A percentile compares a stretch with the other conserved stretches of the same genome.
These are phyloP conservation scores for Siniperca obscura DNA, from an alignment of 2,797 vertebrate species.

Conservation along the genomic window DNA sequence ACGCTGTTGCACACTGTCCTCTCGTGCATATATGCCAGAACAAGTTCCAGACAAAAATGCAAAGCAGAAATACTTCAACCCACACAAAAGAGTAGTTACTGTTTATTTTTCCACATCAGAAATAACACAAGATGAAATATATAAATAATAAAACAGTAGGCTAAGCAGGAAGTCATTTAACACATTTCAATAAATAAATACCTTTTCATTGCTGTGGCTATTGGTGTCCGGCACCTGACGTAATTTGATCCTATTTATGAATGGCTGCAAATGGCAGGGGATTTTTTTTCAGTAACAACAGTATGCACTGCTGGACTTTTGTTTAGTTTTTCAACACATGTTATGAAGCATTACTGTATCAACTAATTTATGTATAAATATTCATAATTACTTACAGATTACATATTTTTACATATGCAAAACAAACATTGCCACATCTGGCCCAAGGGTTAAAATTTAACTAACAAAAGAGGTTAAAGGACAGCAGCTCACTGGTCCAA, in stretches of 20 bases:
- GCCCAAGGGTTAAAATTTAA: conserved; percentile 76
- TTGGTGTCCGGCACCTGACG: conserved; percentile 82
- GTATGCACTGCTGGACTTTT: neutral
- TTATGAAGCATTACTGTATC: conserved; percentile 4
- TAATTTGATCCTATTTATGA: conserved; percentile 28
- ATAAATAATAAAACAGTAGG: conserved; percentile 86
- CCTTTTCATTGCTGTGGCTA: conserved; percentile 62
- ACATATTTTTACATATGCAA: conserved; percentile 58
- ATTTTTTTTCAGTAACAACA: conserved; percentile 22
- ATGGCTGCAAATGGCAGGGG: neutral
- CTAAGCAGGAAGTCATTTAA: conserved; percentile 54
- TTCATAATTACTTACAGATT: conserved; percentile 56
- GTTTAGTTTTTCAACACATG: neutral
- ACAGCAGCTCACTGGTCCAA: conserved; percentile 52
- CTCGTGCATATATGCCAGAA: neutral
- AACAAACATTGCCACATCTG: conserved; percentile 68
- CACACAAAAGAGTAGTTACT: conserved; percentile 12
- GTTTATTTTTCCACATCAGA: conserved; percentile 62
- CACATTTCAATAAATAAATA: conserved; percentile 95
- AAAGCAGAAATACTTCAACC: neutral
- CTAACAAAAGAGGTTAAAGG: conserved; percentile 74
- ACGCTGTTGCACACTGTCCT: neutral
- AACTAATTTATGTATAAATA: conserved; percentile 31
- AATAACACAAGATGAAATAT: conserved; percentile 81
- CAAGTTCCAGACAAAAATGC: neutral